Base-by-base conservation (phyloP, 2,113 vertebrate genomes). In the Pantherophis guttatus region DNA sequence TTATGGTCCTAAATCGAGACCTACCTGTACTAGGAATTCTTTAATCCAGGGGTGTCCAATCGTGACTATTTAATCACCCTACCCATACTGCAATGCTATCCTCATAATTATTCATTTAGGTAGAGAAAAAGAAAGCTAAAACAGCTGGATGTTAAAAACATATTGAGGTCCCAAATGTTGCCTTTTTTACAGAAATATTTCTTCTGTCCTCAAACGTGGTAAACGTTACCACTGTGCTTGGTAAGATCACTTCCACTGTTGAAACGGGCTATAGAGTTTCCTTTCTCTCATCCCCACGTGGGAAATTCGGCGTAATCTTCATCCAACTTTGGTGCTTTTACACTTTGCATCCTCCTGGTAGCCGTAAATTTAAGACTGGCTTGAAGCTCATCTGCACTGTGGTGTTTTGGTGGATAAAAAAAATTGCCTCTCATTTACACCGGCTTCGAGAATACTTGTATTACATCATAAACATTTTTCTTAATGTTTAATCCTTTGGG, bases 201-300 rank as follows among this genome's bases (percentile, higher is more conserved):
- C 91, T 98, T 97, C 95, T 98, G 95, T 96, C 96, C 93, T 93
- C 96, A 96, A 97, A 97, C 96, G 95, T 97, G 96, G 92, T 97
- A 94, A 96, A 96, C 96, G 39, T 44, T 44, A 59, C 92, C 87
- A 94, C 94, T 88, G 97, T 91, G 87, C 55, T 95, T 96, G 95
- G 97, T 97, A 97, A 94, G 92, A 88, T 89, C 0, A 17, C 26
- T 48, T 95, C 21, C 65, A 5, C 19, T 94, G 89, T 86, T 90
- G 91, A 91, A 52, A 85, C 55, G 33, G 93, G 81, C 50, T 94
- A 65, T 94, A 12, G 95, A 87, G 57, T 88, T 93, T 94, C 12
- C 48, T 87, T 88, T 53, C 8, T 33, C 57, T 81, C 19, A 91
- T 39, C 23, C 75, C 6, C 39, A 8, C 23, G 2, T 53, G 52